These are phyloP conservation scores for Pandion haliaetus DNA, from an alignment of 2,113 vertebrate species.

Conservation along the genomic window DNA sequence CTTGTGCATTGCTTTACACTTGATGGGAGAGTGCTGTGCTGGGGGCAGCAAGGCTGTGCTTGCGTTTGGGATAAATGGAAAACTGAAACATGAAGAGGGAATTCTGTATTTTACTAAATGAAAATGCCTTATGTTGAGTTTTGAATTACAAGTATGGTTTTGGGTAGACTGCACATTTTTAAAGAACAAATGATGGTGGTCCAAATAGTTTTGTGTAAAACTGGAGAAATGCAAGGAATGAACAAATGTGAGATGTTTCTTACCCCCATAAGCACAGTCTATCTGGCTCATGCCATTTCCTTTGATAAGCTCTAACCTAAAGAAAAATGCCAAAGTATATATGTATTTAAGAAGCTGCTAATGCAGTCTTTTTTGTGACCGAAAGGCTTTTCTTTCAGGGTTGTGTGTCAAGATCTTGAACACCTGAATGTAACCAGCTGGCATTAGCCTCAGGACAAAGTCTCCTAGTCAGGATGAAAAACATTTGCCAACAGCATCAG, in stretches of 20 bases:
- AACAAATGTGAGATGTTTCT: not conserved
- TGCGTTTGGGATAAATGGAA: not conserved
- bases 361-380: not conserved
- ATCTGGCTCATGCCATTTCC: not conserved
- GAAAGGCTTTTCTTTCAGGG: not conserved
- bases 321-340: not conserved
- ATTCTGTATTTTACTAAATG: not conserved
- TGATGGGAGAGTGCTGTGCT: not conserved
- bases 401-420: not conserved
- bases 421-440: not conserved
- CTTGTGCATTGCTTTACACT: rapidly evolving
- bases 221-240: not conserved
- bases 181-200: not conserved
- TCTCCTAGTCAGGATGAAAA: not conserved
- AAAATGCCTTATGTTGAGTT: not conserved
- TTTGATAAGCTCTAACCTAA: not conserved
- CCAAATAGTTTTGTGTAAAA: not conserved
- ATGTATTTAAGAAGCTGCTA: not conserved
- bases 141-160: not conserved
- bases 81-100: not conserved
- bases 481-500: not conserved
- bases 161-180: not conserved
- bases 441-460: not conserved
- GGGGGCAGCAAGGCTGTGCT: not conserved
- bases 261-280: not conserved